A percentile compares a stretch with the other conserved stretches of the same genome.
Evolutionary conservation across 2,797 vertebrate genomes (phyloP).

Genomic region (Onychomys arenicola): DNA sequence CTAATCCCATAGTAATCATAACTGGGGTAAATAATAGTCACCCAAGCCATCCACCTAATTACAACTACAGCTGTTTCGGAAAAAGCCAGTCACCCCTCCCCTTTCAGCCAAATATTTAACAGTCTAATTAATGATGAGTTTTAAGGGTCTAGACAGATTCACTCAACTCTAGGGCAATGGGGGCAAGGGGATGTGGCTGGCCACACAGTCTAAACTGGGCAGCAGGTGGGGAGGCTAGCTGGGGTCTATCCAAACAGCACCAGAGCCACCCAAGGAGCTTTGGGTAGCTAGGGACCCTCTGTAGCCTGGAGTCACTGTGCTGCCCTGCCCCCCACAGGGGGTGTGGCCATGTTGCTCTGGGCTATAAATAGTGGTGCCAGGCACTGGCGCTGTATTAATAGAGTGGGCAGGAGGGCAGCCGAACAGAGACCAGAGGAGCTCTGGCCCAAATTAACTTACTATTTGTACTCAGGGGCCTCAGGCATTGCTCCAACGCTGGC

Average conservation of each 20-base stretch:
- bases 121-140: conserved; percentile 72
- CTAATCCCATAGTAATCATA: conserved; percentile 72
- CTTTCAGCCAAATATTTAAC: conserved; percentile 64
- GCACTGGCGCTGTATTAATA: conserved; percentile 81
- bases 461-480: conserved; percentile 73
- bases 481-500: background rate
- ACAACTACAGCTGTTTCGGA: conserved; percentile 72
- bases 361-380: conserved; percentile 83
- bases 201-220: background rate
- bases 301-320: background rate
- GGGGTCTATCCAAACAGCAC: background rate
- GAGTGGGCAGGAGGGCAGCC: conserved; percentile 72
- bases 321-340: conserved; percentile 54
- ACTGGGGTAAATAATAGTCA: conserved; percentile 73
- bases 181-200: background rate
- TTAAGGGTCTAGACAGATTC: conserved; percentile 61
- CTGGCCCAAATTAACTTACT: conserved; percentile 82
- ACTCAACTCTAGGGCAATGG: conserved; percentile 38
- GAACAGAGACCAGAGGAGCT: conserved; percentile 59
- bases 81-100: conserved; percentile 10
- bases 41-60: conserved; percentile 69
- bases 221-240: background rate
- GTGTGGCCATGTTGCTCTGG: conserved; percentile 69
- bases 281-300: conserved; percentile 36
- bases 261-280: conserved; percentile 32